A percentile compares a stretch with the other conserved stretches of the same genome.
phyloP scores from a whole-genome alignment of 2,888 invertebrate species.

The Ephialtes manifestator region DNA sequence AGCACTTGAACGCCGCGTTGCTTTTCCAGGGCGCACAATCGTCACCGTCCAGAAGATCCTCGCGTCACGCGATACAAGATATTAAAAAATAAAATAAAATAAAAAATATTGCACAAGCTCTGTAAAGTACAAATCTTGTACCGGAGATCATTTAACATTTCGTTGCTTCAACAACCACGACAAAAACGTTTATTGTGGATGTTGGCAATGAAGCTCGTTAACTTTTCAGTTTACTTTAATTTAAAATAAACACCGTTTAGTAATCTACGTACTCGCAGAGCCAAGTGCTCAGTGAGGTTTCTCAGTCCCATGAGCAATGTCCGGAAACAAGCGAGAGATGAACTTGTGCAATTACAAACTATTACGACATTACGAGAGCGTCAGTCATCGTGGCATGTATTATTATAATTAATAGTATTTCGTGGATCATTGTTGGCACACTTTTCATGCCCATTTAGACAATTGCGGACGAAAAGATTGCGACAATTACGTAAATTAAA shows the following conservation, averaged over 20 bases:
- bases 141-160: slow-evolving; percentile 15
- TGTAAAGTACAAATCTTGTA: not conserved
- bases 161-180: slow-evolving; percentile 3
- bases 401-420: slow-evolving; percentile 41
- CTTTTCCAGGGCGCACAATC: slow-evolving; percentile 47
- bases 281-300: not conserved
- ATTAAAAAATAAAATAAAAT: slow-evolving; percentile 7
- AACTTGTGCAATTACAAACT: slow-evolving; percentile 48
- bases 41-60: slow-evolving; percentile 39
- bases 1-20: slow-evolving; percentile 54
- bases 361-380: slow-evolving; percentile 23
- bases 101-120: not conserved
- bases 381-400: not conserved
- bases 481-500: not conserved
- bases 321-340: slow-evolving; percentile 8
- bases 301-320: slow-evolving; percentile 8
- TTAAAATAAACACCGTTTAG: slow-evolving; percentile 13
- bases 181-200: not conserved
- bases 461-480: slow-evolving; percentile 10
- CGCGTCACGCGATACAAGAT: slow-evolving; percentile 2
- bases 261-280: not conserved
- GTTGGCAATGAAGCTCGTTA: slow-evolving; percentile 4
- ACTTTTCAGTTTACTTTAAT: slow-evolving; percentile 25
- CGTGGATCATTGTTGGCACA: not conserved
- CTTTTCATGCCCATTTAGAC: slow-evolving; percentile 16